Evolutionary conservation across 2,113 vertebrate genomes (phyloP), one percentile per base, ranked within the genome.

Genomic region (Neogale vison): DNA sequence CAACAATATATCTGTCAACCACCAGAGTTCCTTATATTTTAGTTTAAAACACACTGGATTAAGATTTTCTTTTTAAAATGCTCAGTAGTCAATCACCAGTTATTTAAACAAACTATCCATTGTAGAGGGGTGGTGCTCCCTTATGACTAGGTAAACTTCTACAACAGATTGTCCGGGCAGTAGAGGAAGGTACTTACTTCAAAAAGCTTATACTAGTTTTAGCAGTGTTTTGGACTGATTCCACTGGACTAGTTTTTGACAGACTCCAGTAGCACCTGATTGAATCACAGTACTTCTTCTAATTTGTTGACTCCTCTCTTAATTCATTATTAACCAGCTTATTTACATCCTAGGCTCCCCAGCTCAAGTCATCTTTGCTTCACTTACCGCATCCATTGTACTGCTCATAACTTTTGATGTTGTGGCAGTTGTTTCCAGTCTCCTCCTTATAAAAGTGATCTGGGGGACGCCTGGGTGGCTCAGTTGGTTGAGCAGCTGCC

Each of bases 191-290:
- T 50, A 6, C 6, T 67, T 50, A 6, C 7, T 61, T 82, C 39
- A 69, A 34, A 92, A 85, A 39, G 0, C 52, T 63, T 50, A 9
- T 21, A 14, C 4, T 29, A 69, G 9, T 61, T 57, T 93, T 65
- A 36, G 17, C 5, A 71, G 39, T 13, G 15, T 5, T 89, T 72
- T 85, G 31, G 77, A 15, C 4, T 93, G 7, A 12, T 90, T 88
- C 57, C 23, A 76, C 71, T 84, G 83, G 71, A 95, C 91, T 90
- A 82, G 34, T 67, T 65, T 95, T 97, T 93, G 89, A 84, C 88
- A 59, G 47, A 69, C 71, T 95, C 71, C 52, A 79, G 23, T 86
- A 76, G 39, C 15, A 90, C 39, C 31, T 90, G 39, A 91, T 24
- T 84, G 29, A 88, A 88, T 26, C 42, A 69, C 31, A 88, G 26